Base-by-base conservation (phyloP, 2,888 invertebrate genomes). In the Listrodromus nycthemerus region DNA sequence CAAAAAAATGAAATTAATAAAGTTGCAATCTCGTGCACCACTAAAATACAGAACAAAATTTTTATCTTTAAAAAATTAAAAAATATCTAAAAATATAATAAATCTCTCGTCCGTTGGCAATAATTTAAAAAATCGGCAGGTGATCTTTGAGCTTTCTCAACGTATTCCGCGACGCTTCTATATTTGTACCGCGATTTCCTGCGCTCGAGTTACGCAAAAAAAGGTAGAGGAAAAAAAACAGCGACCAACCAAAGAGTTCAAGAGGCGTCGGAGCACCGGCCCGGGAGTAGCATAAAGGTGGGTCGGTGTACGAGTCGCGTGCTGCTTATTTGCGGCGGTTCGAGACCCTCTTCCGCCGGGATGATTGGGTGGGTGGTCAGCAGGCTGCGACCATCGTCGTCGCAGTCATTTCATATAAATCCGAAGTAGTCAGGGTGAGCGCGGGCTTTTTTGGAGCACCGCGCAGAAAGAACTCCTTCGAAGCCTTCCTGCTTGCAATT, bases 111-210 rank as follows among this genome's bases (percentile, higher is more conserved):
- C 10, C 6, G 24, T 16, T n/a, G 61, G 61, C 27, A 27, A 27
- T 27, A 30, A 6, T 16, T 30, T 1, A 1, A 61, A 61, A 67
- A 67, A 69, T 80, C 82, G 80, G 71, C 82, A 70, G 80, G 77
- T 85, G 78, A 70, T 73, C 78, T 65, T n/a, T 19, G 45, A 16
- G 13, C 21, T 10, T 33, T 19, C 50, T 50, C 10, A n/a, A 19
- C 19, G 41, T 48, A 30, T 19, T 19, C 33, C 10, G n/a, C 24
- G 30, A 30, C 45, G 33, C 58, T 63, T 69, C 58, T 80, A 61
- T 52, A 45, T 41, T 79, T 82, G 75, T 66, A 41, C 41, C 82
- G 71, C 61, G 41, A 75, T 80, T 85, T 85, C 76, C 84, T 76
- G 69, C 52, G 75, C 66, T 82, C 85, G 75, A 80, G 48, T 82